Conservation (phyloP, 2,113 vertebrate species). For the Eudyptes chrysolophus region DNA sequence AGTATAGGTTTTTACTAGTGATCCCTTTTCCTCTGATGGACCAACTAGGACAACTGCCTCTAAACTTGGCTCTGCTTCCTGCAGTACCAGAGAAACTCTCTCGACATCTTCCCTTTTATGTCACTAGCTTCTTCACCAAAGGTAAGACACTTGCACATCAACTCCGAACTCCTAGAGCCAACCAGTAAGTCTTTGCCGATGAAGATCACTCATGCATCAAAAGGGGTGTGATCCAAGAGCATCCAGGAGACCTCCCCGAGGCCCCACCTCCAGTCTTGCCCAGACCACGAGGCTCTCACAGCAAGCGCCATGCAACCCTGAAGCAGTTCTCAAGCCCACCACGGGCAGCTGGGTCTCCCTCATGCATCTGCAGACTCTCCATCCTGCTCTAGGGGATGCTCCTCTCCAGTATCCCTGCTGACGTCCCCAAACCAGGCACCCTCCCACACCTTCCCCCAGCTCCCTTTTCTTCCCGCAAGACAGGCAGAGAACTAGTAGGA, state of each 20-base stretch:
- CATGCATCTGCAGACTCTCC: background rate
- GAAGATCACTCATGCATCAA: background rate
- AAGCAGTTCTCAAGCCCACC: background rate
- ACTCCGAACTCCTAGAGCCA: background rate
- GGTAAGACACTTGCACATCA: background rate
- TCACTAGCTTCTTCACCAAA: background rate
- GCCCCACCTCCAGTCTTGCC: background rate
- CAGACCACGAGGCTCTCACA: rapidly evolving
- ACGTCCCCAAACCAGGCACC: background rate
- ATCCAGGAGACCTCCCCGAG: background rate
- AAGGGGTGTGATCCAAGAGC: background rate
- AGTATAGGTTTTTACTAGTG: background rate
- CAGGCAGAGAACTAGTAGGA: background rate
- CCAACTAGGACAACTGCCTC: background rate
- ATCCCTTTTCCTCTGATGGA: background rate
- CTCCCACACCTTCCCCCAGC: background rate
- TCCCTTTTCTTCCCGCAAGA: background rate
- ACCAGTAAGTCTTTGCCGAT: background rate
- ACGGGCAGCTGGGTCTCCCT: background rate
- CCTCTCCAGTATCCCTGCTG: background rate
- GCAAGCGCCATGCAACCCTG: rapidly evolving
- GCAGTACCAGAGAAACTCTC: background rate
- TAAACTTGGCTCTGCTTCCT: background rate
- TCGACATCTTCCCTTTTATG: rapidly evolving
- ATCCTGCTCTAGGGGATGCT: background rate